Conservation (phyloP, 2,113 vertebrate species). For the Centrocercus urophasianus region DNA sequence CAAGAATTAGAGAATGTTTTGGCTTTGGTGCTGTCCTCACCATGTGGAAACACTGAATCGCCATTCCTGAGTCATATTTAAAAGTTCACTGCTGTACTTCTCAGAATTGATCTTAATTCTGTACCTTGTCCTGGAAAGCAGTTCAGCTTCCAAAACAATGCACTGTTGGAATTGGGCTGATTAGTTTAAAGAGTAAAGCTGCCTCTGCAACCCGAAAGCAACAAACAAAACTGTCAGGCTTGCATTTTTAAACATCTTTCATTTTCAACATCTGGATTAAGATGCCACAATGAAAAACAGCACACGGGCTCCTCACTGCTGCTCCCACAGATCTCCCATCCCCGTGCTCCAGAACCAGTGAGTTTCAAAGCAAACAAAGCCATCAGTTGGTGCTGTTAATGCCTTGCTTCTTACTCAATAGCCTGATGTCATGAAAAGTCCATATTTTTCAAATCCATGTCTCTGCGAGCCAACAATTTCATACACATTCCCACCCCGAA, state of each 20-base stretch:
- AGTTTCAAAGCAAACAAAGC: slow-evolving; percentile 59
- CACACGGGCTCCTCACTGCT: neutral
- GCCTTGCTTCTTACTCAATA: slow-evolving; percentile 45
- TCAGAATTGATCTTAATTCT: neutral
- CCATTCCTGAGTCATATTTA: neutral
- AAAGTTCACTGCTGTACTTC: neutral
- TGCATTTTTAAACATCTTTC: slow-evolving; percentile 38
- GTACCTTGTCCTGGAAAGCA: neutral
- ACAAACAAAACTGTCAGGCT: slow-evolving; percentile 36
- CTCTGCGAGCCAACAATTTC: slow-evolving; percentile 18
- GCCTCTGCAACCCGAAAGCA: slow-evolving; percentile 42
- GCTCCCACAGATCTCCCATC: slow-evolving; percentile 18
- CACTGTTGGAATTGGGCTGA: neutral
- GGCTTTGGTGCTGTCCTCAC: neutral
- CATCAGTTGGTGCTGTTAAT: slow-evolving; percentile 43
- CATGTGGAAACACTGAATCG: slow-evolving; percentile 23
- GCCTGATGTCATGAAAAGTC: slow-evolving; percentile 58
- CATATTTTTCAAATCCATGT: slow-evolving; percentile 61
- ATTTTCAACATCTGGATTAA: slow-evolving; percentile 72
- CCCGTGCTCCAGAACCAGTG: slow-evolving; percentile 14
- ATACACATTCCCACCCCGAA: slow-evolving; percentile 57
- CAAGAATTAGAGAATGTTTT: slow-evolving; percentile 12
- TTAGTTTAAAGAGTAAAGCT: neutral
- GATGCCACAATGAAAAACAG: slow-evolving; percentile 64
- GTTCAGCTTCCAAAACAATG: neutral